Base-by-base conservation (phyloP, 1,140 invertebrate genomes). In the Drosophila ironensis region DNA sequence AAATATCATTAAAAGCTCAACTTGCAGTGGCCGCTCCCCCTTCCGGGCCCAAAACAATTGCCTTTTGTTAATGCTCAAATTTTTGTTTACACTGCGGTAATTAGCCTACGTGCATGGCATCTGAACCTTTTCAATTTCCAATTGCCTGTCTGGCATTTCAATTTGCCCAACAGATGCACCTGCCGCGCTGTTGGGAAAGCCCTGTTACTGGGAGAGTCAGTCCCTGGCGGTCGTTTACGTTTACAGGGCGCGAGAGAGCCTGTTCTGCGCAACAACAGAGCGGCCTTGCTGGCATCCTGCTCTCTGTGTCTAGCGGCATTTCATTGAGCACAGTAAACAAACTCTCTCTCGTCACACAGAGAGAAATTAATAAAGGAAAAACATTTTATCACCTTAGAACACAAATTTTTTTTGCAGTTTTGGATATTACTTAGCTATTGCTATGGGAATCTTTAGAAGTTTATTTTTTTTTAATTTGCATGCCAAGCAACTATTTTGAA, bases 51-150 rank as follows among this genome's bases (percentile, higher is more conserved):
- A 68, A 42, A 57, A 47, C 50, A 56, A 68, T 42, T 68, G 63
- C 22, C 41, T 41, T 66, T 67, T 61, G 53, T 54, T 68, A 72
- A 81, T 82, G 52, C 72, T 72, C 70, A 76, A 82, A 82, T 77
- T 82, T 60, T 82, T 69, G 74, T 81, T 76, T 77, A 82, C 78
- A 82, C 77, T 72, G 77, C 75, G 72, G 81, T 81, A 81, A 81
- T 81, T 81, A 81, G 78, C 72, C 74, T 82, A 81, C 77, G 77
- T 81, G 77, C 77, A 37, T 53, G 54, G 76, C 76, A 82, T 81
- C 75, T 61, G 77, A 76, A 76, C 77, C 69, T 67, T 40, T 66
- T 51, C 60, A 51, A 51, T 67, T 40, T 66, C 42, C 60, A 51
- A 51, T 22, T 73, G 74, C 76, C 35, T 40, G 56, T 41, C 44